Evolutionary conservation across 2,113 vertebrate genomes (phyloP), one percentile per base, ranked within the genome.

Genomic region (Rhizomys pruinosus): DNA sequence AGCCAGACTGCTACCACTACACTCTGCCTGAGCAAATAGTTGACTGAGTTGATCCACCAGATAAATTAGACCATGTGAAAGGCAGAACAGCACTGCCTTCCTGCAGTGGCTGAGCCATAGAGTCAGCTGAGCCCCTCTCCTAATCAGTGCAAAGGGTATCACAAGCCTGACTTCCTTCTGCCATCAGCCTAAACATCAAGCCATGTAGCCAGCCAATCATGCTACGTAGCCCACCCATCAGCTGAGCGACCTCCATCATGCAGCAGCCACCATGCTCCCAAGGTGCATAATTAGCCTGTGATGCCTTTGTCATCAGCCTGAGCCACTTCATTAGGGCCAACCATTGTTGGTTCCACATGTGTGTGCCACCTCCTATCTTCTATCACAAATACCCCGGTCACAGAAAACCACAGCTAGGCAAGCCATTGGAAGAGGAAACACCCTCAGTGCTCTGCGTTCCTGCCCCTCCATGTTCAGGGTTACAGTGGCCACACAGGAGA

Each of bases 121-220:
- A 3, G 17, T 32, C 5, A 29, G 15, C 34, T 10, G 55, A 55
- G 47, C 15, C 17, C 9, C 34, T 72, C n/a, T 47, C 8, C n/a
- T 72, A 6, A 39, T 71, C 44, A 13, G 29, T 29, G 17, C 17
- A 55, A 69, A 47, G 0, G 4, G 42, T 20, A 29, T 57, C 16
- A n/a, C n/a, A 16, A n/a, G 9, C 68, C 34, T 19, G 15, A 71
- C 34, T 15, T 71, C 1, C 16, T 16, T 71, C 34, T 71, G n/a
- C n/a, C 13, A 71, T 71, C 15, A 20, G 34, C 68, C 15, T 2
- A 3, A 59, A 17, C 34, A 52, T 15, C 13, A 27, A 34, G 13
- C 3, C n/a, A n/a, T n/a, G 5, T 34, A 3, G 8, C 27, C 15
- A 68, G 5, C 32, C 64, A 71, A 6, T 9, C 20, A 0, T 8